Base-by-base conservation (phyloP, 2,113 vertebrate genomes). In the Donacobius atricapilla region DNA sequence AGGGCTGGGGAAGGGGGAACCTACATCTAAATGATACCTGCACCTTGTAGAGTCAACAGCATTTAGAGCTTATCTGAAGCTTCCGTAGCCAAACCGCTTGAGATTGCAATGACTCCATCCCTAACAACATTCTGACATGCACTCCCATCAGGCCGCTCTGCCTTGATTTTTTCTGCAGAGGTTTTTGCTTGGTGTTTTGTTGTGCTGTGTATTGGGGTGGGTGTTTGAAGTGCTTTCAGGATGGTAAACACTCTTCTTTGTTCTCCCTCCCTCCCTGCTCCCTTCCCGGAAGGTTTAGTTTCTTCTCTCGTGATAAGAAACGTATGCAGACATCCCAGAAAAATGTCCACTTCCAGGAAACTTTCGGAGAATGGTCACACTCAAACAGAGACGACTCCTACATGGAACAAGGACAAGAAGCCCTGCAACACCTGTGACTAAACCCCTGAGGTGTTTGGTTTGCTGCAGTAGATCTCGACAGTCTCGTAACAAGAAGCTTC, bases 271-370 rank as follows among this genome's bases (percentile, higher is more conserved):
- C 60, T 88, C 50, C n/a, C 79, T 94, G 68, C 25, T 92, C 51
- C 48, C 72, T 27, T 76, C 85, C 68, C 1, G 58, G 63, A 97
- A 99, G 99, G 98, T 99, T 99, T 99, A 99, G 98, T 93, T 99
- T 99, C 98, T 99, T 99, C 98, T 99, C 99, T 8, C 98, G 99
- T 3, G 99, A 99, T 83, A 99, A 99, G 96, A 98, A 97, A 95
- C 98, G 98, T 23, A 95, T 97, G 96, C 97, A 97, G 66, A 95
- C 94, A 10, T 50, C 81, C 1, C 99, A 98, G 98, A 98, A 96
- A 63, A 93, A 77, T 1, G 66, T 84, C 4, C 97, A 98, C 90
- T 94, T 98, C 65, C 98, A 98, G 24, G 98, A 95, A 71, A 95
- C 98, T 68, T 98, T 98, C 11, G 97, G 98, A 87, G 96, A 98